Percentiles rank a stretch among this genome's conserved stretches.
phyloP scores from a whole-genome alignment of 2,113 vertebrate genomes.

The Cacatua alba region DNA sequence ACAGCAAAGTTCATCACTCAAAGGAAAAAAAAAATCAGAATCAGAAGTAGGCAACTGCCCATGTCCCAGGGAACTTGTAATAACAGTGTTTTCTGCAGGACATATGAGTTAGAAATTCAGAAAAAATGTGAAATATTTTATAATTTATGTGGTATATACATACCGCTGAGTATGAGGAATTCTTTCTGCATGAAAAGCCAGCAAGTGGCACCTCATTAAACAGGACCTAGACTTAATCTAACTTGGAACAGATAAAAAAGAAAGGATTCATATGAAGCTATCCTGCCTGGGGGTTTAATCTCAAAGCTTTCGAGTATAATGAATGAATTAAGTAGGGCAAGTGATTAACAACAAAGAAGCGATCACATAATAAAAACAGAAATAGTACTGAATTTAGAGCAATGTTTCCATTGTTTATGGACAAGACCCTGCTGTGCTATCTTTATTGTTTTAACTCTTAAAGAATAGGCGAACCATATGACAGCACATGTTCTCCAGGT shows the following conservation, averaged over 20 bases:
- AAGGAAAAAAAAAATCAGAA: constrained; percentile 63
- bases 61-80: constrained; percentile 75
- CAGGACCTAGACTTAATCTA: constrained; percentile 81
- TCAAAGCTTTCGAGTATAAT: constrained; percentile 76
- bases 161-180: constrained; percentile 76
- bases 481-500: constrained; percentile 7
- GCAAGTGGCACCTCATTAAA: constrained; percentile 84
- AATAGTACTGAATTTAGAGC: constrained; percentile 72
- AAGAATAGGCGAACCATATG: neutral
- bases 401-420: constrained; percentile 71
- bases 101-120: constrained; percentile 70
- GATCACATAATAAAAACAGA: constrained; percentile 72
- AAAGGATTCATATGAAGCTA: constrained; percentile 75
- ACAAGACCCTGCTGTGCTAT: constrained; percentile 45
- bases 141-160: constrained; percentile 79
- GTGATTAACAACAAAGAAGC: constrained; percentile 80
- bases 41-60: constrained; percentile 70
- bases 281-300: constrained; percentile 79
- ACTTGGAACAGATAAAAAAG: constrained; percentile 78
- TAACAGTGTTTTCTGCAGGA: constrained; percentile 75
- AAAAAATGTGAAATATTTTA: constrained; percentile 71
- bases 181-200: constrained; percentile 77
- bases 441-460: constrained; percentile 61
- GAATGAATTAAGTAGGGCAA: constrained; percentile 80
- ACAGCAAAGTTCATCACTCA: neutral